Conservation (phyloP, 2,797 vertebrate genomes). For the Danio kyathit region DNA sequence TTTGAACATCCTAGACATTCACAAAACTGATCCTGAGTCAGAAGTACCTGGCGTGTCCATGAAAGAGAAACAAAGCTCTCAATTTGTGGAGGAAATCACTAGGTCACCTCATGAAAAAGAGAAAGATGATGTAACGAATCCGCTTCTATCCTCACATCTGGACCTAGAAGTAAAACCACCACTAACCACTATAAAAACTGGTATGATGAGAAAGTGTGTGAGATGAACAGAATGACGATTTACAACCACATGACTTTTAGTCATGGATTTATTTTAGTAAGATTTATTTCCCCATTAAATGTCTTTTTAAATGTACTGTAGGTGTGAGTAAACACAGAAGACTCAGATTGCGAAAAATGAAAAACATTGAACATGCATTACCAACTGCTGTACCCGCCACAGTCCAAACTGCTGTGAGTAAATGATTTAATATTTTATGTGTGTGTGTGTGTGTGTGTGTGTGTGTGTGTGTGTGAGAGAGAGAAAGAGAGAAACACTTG, state of each 20-base stretch:
- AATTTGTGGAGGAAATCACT: slow-evolving; percentile 11
- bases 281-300: slow-evolving; percentile 52
- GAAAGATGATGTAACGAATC: slow-evolving; percentile 33
- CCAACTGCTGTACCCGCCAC: slow-evolving; percentile 65
- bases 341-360: slow-evolving; percentile 67
- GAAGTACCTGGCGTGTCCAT: not conserved
- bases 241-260: not conserved
- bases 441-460: too few relatives aligned
- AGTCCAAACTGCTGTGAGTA: slow-evolving; percentile 75
- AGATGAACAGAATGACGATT: not conserved
- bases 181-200: slow-evolving; percentile 49
- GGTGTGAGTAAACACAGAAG: slow-evolving; percentile 65
- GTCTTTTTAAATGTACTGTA: slow-evolving; percentile 10
- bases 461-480: too few relatives aligned
- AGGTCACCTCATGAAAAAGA: slow-evolving; percentile 19
- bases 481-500: too few relatives aligned
- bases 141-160: not conserved
- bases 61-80: slow-evolving; percentile 26
- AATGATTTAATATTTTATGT: not conserved
- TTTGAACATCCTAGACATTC: not conserved
- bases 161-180: slow-evolving; percentile 60
- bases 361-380: slow-evolving; percentile 57
- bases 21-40: slow-evolving; percentile 38
- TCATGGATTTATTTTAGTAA: not conserved
- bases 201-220: not conserved